phyloP scores from a whole-genome alignment of 2,888 invertebrate genomes.

The Ormyrus rosae region DNA sequence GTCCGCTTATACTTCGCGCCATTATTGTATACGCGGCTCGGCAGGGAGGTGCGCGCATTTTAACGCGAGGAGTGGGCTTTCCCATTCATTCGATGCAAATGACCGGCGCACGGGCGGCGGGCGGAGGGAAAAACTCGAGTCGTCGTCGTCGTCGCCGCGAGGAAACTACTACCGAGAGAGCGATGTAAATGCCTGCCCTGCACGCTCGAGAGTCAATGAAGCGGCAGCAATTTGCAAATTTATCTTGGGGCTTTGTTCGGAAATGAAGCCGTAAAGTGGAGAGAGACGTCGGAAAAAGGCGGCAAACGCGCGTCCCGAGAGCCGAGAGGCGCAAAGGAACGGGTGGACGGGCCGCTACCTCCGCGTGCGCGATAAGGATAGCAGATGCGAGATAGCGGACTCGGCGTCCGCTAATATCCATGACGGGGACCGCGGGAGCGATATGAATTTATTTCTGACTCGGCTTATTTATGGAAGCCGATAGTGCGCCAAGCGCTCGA shows the following conservation, averaged over 20 bases:
- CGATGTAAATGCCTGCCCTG: no score
- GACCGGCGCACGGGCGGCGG: not conserved
- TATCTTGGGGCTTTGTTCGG: no score
- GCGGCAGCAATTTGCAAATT: no score
- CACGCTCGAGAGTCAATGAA: no score
- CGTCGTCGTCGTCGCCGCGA: no score
- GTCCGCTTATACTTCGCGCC: no score
- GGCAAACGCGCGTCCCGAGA: not conserved
- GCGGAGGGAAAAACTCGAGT: not conserved
- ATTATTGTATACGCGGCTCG: not conserved
- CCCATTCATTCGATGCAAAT: conserved; percentile 43
- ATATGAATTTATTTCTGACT: conserved; percentile 69
- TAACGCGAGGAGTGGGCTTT: conserved; percentile 9
- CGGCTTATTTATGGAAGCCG: conserved; percentile 66
- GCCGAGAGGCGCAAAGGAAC: not conserved
- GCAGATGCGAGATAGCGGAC: conserved; percentile 65
- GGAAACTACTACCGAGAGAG: no score
- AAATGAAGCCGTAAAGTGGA: conserved; percentile 8
- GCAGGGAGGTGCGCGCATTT: not conserved
- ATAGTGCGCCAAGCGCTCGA: conserved; percentile 59
- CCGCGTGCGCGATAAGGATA: conserved; percentile 58
- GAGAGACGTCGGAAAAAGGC: not conserved
- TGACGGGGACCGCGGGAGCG: conserved; percentile 51
- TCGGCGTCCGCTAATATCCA: conserved; percentile 64
- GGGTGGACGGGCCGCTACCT: not conserved